Base-by-base conservation (phyloP, 2,888 invertebrate species). In the Leucoma salicis region DNA sequence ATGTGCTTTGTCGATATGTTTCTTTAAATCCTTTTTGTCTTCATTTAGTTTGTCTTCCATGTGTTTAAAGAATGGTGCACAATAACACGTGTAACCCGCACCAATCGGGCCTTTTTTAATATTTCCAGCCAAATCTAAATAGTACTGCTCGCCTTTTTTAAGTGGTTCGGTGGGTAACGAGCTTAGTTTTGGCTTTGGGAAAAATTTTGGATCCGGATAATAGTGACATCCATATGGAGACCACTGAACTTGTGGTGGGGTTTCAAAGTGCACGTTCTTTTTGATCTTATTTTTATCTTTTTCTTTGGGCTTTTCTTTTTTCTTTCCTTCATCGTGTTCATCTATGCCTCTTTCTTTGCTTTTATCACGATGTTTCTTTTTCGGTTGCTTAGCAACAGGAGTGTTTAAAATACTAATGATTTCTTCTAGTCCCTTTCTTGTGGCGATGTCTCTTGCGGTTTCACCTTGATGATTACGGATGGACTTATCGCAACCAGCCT, bases 71-170 rank as follows among this genome's bases (percentile, higher is more conserved):
- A 97, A 94, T 0, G 98, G 98, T 0, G 96, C 96, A 74, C 98
- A 98, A 72, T 96, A 97, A 78, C 97, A 97, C 0, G 96, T 95
- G 75, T 97, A 96, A 0, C 97, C 97, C 1, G 96, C 95, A 0
- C 98, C 97, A n/a, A 97, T 94, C 0, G 98, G 98, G 1, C 98
- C 98, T 85, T 98, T 98, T 63, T 96, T 94, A 49, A 98, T 96
- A 72, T 98, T 97, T 1, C 98, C 98, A 10, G 97, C 97, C 56
- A 99, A 91, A 78, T 98, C 98, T 57, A 98, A 90, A 79, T 95
- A 99, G 80, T 98, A 98, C 78, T 98, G 97, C 82, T 97, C 97
- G 46, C 98, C 98, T 66, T 94, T 93, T 63, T 92, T 92, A 13
- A 97, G 84, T 0, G 97, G 97, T 77, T 97, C 96, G 74, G 94